Percentiles rank a stretch among this genome's conserved stretches.
Evolutionary conservation across 1,140 invertebrate genomes (phyloP).

Genomic region (Marisa cornuarietis): DNA sequence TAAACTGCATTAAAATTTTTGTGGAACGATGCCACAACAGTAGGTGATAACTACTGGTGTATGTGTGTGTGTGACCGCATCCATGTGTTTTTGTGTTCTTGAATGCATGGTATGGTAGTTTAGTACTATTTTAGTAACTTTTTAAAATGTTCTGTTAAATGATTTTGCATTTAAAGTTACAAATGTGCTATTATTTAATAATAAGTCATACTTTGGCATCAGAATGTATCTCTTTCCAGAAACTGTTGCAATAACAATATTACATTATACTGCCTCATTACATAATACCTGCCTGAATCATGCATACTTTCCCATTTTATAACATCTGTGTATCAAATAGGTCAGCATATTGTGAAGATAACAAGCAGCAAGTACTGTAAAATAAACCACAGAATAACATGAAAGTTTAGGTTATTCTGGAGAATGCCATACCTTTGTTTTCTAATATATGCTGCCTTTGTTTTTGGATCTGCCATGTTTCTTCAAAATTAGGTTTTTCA

Average conservation of each 20-base stretch:
- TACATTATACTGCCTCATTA: too few species aligned
- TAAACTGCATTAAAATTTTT: not conserved
- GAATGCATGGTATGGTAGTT: not conserved
- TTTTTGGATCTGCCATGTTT: too few species aligned
- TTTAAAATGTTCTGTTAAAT: not conserved
- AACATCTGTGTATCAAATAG: too few species aligned
- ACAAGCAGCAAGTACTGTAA: too few species aligned
- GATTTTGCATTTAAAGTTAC: not conserved
- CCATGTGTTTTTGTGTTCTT: not conserved
- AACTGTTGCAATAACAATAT: not conserved
- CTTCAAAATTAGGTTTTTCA: too few species aligned
- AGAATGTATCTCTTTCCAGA: not conserved
- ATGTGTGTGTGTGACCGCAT: slow-evolving; percentile 7
- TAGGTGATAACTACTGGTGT: not conserved
- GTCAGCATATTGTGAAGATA: too few species aligned
- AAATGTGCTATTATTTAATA: not conserved
- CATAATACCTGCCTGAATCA: too few species aligned
- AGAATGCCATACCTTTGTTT: too few species aligned
- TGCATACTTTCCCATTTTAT: too few species aligned
- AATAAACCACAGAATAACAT: too few species aligned
- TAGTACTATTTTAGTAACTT: not conserved
- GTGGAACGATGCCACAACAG: not conserved
- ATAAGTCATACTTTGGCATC: not conserved
- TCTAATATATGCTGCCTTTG: too few species aligned
- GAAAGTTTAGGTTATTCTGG: too few species aligned